These are phyloP conservation scores for Hybos culiciformis DNA, from an alignment of 2,888 invertebrate species.

Conservation along the genomic window DNA sequence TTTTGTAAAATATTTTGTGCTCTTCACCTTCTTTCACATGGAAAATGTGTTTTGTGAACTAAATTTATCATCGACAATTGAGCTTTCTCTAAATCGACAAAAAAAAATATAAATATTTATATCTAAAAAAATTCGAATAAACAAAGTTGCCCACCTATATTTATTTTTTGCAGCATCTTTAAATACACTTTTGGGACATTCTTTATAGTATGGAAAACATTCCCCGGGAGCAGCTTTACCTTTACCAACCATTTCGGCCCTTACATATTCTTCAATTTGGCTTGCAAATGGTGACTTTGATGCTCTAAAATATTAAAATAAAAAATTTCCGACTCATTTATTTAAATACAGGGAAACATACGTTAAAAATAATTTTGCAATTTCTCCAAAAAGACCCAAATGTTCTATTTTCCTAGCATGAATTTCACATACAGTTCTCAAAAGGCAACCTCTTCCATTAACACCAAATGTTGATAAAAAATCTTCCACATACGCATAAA, in stretches of 20 bases:
- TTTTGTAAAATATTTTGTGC: too few relatives aligned
- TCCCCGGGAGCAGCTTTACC: slow-evolving; percentile 51
- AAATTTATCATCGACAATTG: too few relatives aligned
- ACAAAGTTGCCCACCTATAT: slow-evolving; percentile 27
- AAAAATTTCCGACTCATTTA: background rate
- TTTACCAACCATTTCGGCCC: slow-evolving; percentile 64
- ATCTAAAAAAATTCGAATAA: too few relatives aligned
- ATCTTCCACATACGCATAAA: slow-evolving; percentile 67
- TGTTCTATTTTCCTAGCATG: slow-evolving; percentile 64
- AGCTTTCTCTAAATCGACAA: too few relatives aligned
- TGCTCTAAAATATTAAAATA: slow-evolving; percentile 40
- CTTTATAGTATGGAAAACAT: slow-evolving; percentile 73
- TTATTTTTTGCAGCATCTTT: slow-evolving; percentile 25
- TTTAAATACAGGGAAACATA: slow-evolving; percentile 36
- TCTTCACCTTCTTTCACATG: too few relatives aligned
- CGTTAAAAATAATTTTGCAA: slow-evolving; percentile 71
- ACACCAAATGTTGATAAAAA: slow-evolving; percentile 66
- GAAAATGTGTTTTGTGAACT: too few relatives aligned
- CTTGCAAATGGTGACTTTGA: slow-evolving; percentile 68
- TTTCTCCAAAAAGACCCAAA: slow-evolving; percentile 70
- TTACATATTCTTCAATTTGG: slow-evolving; percentile 60
- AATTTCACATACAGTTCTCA: slow-evolving; percentile 74
- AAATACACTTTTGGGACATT: slow-evolving; percentile 71
- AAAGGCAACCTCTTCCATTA: slow-evolving; percentile 67
- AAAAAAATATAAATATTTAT: too few relatives aligned